phyloP scores from a whole-genome alignment of 2,888 invertebrate genomes.

The Craniophora ligustri region DNA sequence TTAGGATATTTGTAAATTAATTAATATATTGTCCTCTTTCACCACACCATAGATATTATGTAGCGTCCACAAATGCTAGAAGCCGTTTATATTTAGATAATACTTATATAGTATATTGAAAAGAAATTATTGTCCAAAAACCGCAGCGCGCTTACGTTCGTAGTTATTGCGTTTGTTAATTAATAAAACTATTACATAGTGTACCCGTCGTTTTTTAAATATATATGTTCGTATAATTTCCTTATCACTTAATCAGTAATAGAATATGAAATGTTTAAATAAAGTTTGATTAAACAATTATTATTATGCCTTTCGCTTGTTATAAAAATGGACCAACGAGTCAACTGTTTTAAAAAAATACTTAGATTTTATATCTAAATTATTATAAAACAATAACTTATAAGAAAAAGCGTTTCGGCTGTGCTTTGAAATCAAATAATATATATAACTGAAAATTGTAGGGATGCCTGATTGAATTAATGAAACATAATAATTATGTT shows the following conservation, averaged over 20 bases:
- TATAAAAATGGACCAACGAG: conserved; percentile 84
- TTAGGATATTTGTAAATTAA: conserved; percentile 48
- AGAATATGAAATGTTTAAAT: conserved; percentile 21
- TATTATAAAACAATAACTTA: conserved; percentile 66
- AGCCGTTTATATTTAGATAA: conserved; percentile 45
- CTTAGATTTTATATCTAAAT: conserved; percentile 77
- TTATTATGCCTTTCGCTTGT: conserved; percentile 83
- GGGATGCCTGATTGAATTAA: conserved; percentile 43
- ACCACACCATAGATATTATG: conserved; percentile 52
- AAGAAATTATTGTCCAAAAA: conserved; percentile 42
- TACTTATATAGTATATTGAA: conserved; percentile 30
- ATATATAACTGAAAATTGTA: conserved; percentile 44
- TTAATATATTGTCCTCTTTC: conserved; percentile 49
- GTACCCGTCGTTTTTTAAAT: conserved; percentile 1
- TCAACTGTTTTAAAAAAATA: conserved; percentile 81
- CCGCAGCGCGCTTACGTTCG: conserved; percentile 34
- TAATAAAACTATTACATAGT: conserved; percentile 16
- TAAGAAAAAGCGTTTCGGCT: conserved; percentile 81
- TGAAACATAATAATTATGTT: conserved; percentile 10
- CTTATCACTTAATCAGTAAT: conserved; percentile 6
- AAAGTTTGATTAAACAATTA: conserved; percentile 59
- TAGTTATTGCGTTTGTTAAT: conserved; percentile 24
- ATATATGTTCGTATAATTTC: conserved; percentile 1
- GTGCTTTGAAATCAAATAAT: conserved; percentile 78
- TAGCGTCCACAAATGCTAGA: conserved; percentile 56